Percentiles rank a stretch among this genome's conserved stretches.
These are phyloP conservation scores for Mionectes macconnelli DNA, from an alignment of 2,113 vertebrate genomes.

Conservation along the genomic window DNA sequence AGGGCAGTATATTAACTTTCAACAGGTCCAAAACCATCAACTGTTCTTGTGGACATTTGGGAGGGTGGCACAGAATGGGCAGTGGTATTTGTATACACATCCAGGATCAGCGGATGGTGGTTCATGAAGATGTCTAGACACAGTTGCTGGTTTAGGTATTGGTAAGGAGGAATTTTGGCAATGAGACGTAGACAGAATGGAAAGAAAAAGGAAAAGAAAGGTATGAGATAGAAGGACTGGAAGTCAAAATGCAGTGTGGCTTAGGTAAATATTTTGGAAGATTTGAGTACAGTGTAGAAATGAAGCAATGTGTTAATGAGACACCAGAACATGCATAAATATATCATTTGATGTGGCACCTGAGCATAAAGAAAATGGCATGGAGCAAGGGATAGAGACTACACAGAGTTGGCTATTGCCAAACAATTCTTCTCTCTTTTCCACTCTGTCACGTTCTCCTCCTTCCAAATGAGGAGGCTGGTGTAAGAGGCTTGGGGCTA, in stretches of 20 bases:
- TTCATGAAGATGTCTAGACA: background rate
- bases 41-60: background rate
- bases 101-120: background rate
- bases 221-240: accelerated
- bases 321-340: background rate
- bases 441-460: background rate
- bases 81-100: background rate
- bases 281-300: background rate
- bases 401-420: no score
- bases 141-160: background rate
- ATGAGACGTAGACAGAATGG: background rate
- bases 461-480: background rate
- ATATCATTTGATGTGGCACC: background rate
- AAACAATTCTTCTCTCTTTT: background rate
- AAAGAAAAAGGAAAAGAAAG: background rate
- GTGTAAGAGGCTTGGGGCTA: background rate
- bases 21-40: accelerated
- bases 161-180: background rate
- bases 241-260: background rate
- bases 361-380: background rate
- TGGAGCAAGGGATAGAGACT: background rate
- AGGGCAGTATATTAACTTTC: background rate
- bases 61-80: background rate
- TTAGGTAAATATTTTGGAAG: background rate
- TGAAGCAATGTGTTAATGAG: background rate